Base-by-base conservation (phyloP, 2,113 vertebrate species). In the Tachycineta bicolor region DNA sequence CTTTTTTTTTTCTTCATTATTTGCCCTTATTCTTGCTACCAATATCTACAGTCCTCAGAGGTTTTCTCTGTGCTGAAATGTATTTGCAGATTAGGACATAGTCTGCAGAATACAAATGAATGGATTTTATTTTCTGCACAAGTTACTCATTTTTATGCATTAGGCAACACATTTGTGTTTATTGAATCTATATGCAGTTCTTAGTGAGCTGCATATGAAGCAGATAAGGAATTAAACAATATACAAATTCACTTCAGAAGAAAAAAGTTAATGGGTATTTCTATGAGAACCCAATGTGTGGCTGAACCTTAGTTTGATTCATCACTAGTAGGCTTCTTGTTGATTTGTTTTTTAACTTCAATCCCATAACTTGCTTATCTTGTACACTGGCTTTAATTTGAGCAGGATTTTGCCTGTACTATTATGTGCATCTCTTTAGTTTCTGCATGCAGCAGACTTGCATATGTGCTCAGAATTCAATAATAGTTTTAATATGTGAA, bases 71-170 rank as follows among this genome's bases (percentile, higher is more conserved):
- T 79, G 29, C 73, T 70, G 34, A 86, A 89, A 82, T 81, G 31
- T 80, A 50, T 94, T 94, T 95, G 55, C 82, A 91, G 82, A 86
- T 93, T 87, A 94, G 69, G 28, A 84, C n/a, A 25, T 25, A 56
- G 47, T 49, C 47, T 59, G 24, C 63, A 86, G 94, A 93, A 95
- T 96, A 83, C 64, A 81, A 80, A 96, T 94, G 50, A 90, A 81
- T 59, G 63, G 75, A 91, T 96, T 95, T 87, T 93, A 70, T 50
- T 96, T 96, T 85, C 79, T 90, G 49, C 52, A 76, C 1, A 0
- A 89, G 71, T 95, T 91, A 65, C 0, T 18, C 59, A 68, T 91
- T 93, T 96, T 88, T 70, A 94, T 91, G 94, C 59, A 47, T 95
- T 85, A 94, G 39, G 84, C 82, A 83, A 56, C 1, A 2, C 52